A percentile compares a stretch with the other conserved stretches of the same genome.
phyloP scores from a whole-genome alignment of 2,797 vertebrate species.

The Notoglanidium macrostoma region DNA sequence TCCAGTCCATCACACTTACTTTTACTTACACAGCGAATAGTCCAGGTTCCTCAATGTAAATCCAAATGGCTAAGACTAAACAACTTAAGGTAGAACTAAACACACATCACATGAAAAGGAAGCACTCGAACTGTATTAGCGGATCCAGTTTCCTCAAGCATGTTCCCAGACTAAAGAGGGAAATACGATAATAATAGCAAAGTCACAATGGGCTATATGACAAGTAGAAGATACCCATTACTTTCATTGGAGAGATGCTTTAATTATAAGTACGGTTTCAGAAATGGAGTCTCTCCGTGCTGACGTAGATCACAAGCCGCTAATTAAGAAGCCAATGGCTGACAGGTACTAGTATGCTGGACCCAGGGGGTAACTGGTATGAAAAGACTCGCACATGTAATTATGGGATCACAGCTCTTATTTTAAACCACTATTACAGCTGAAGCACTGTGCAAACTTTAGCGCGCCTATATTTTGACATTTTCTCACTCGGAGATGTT shows the following conservation, averaged over 20 bases:
- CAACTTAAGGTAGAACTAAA: background rate
- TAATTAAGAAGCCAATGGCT: conserved; percentile 77
- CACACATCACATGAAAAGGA: background rate
- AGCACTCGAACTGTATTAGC: conserved; percentile 14
- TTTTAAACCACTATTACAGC: conserved; percentile 40
- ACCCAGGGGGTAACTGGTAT: conserved; percentile 57
- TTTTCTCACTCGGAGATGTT: background rate
- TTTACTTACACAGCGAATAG: background rate
- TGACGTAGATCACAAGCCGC: conserved; percentile 69
- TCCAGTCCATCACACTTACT: background rate
- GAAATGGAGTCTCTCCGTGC: conserved; percentile 73
- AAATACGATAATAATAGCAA: conserved; percentile 70
- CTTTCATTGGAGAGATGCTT: conserved; percentile 75
- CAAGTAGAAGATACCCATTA: conserved; percentile 72
- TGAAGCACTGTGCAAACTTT: conserved; percentile 35
- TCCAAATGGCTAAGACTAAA: background rate
- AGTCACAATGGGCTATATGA: conserved; percentile 71
- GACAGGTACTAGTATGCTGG: conserved; percentile 67
- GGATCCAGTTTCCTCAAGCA: background rate
- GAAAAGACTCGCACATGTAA: conserved; percentile 50
- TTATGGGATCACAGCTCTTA: conserved; percentile 49
- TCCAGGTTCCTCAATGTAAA: background rate
- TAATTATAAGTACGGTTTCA: conserved; percentile 81
- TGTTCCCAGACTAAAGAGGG: conserved; percentile 28
- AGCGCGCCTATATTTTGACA: conserved; percentile 12